These are phyloP conservation scores for Seriola rivoliana DNA, from an alignment of 2,113 vertebrate genomes.

Conservation along the genomic window DNA sequence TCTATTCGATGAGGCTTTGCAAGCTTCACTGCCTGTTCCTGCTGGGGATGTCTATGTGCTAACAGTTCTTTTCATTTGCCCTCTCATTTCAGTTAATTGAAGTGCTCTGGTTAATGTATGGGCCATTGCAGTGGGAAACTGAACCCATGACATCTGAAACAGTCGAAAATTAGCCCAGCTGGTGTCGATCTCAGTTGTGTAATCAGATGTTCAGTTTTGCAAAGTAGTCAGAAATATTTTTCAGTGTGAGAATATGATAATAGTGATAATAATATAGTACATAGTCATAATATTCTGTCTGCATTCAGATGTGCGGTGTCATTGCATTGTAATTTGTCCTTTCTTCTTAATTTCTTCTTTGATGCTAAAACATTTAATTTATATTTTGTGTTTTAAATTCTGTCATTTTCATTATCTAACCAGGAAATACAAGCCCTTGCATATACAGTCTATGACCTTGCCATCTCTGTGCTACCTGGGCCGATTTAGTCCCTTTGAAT, in stretches of 20 bases:
- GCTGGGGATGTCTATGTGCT: conserved; percentile 57
- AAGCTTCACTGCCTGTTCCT: conserved; percentile 42
- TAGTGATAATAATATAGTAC: background rate
- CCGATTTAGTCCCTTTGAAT: conserved; percentile 88
- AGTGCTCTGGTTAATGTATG: conserved; percentile 52
- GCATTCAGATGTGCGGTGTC: background rate
- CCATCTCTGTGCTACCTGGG: conserved; percentile 85
- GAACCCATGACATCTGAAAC: conserved; percentile 62
- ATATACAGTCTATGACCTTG: conserved; percentile 87
- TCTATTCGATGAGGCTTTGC: conserved; percentile 70
- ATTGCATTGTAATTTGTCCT: background rate
- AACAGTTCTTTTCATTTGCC: conserved; percentile 69
- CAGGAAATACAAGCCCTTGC: conserved; percentile 89
- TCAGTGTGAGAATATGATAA: background rate
- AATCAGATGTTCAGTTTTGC: background rate
- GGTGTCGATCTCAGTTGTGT: background rate
- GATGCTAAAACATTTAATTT: background rate
- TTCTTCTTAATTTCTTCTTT: too few relatives aligned
- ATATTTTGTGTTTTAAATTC: background rate
- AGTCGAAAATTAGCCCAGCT: background rate
- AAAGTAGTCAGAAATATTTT: background rate
- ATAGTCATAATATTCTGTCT: background rate
- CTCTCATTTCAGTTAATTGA: conserved; percentile 77
- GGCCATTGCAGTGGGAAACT: conserved; percentile 29
- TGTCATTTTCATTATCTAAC: conserved; percentile 29